Evolutionary conservation across 2,797 vertebrate species (phyloP).

Genomic region (Allobates femoralis): DNA sequence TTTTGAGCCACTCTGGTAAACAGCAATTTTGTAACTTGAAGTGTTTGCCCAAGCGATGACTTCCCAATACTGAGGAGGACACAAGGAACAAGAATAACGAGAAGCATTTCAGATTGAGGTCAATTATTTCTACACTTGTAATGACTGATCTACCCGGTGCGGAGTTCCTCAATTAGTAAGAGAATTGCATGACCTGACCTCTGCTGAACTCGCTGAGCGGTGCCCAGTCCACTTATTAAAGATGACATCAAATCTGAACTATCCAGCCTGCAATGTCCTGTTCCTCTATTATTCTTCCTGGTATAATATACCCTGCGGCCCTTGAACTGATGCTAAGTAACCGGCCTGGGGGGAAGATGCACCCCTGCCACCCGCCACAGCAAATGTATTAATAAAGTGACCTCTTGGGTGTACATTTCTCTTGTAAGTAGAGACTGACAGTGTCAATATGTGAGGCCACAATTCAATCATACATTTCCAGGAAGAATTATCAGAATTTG

Average conservation of each 20-base stretch:
- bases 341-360: too few relatives aligned
- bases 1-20: neutral
- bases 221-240: too few relatives aligned
- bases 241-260: too few relatives aligned
- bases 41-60: neutral
- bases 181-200: neutral
- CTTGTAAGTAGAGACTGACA: too few relatives aligned
- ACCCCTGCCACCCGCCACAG: too few relatives aligned
- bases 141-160: neutral
- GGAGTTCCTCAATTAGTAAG: neutral
- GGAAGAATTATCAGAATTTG: neutral
- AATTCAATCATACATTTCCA: neutral
- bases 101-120: neutral
- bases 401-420: too few relatives aligned
- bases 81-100: neutral
- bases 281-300: too few relatives aligned
- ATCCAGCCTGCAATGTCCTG: too few relatives aligned
- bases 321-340: too few relatives aligned
- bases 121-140: neutral
- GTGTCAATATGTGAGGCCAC: too few relatives aligned
- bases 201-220: neutral
- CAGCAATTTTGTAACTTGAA: neutral
- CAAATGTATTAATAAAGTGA: too few relatives aligned
- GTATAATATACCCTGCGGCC: too few relatives aligned
- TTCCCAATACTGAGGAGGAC: neutral